Evolutionary conservation across 2,113 vertebrate genomes (phyloP), one percentile per base, ranked within the genome.

Genomic region (Tor tambroides): DNA sequence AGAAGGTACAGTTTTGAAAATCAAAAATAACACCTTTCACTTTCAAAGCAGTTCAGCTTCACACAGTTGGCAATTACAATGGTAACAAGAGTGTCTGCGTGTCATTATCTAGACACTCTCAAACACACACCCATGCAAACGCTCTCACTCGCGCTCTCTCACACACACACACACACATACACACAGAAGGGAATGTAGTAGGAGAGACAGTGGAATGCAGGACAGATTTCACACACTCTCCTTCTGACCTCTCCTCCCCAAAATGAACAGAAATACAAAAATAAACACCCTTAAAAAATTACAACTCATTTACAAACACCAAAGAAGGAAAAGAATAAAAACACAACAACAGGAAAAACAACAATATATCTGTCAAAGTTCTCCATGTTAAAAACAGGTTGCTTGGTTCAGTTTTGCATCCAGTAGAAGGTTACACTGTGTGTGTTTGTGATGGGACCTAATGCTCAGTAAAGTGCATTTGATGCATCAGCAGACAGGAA

Each of bases 391-490:
- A 92, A 92, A 92, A 91, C 91, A 89, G 89, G 92, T 94, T 90
- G 91, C 91, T 93, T 93, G 86, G 86, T 88, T 87, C 82, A 88
- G 90, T 92, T 93, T 94, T 91, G 93, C 93, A 92, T 92, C 92
- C 91, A 93, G 63, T 90, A 76, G 79, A 84, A 89, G 81, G 88
- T 88, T 85, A 88, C 69, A 89, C 71, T 89, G 88, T 87, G 86
- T 87, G 86, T 87, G 86, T 82, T 80, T 82, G 86, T 89, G 84
- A 87, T 84, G 82, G 85, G 93, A 90, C 87, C 92, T 92, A 91
- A 93, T 91, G 89, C 93, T 94, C 94, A 93, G 93, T 95, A 95
- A 95, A 95, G 94, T 94, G 94, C 95, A 94, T 94, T 93, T 94
- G 71, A 94, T 94, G 93, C 94, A 93, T 94, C 94, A 94, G 91